Percentiles rank a stretch among this genome's conserved stretches.
phyloP scores from a whole-genome alignment of 2,888 invertebrate genomes.

The Meiosimyza platycephala region DNA sequence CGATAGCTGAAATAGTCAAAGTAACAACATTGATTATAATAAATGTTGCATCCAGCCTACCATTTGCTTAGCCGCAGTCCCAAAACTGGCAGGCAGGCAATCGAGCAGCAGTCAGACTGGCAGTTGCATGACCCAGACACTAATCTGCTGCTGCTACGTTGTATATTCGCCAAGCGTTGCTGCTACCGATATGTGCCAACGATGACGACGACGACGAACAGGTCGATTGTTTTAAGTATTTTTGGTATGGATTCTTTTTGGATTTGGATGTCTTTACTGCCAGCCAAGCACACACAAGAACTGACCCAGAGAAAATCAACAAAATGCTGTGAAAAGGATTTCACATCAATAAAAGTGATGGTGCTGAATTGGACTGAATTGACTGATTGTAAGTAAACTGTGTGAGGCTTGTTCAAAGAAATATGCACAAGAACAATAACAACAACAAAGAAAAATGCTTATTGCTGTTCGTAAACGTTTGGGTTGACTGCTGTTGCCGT shows the following conservation, averaged over 20 bases:
- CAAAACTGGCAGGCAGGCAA: not conserved
- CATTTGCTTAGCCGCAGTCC: not conserved
- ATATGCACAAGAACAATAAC: not conserved
- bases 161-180: slow-evolving; percentile 4
- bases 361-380: slow-evolving; percentile 1
- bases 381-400: not conserved
- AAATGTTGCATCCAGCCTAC: slow-evolving; percentile 28
- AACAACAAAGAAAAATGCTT: not conserved
- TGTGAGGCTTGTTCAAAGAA: slow-evolving; percentile 8
- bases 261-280: not conserved
- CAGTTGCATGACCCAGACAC: slow-evolving; percentile 31
- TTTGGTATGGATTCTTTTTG: not conserved
- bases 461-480: slow-evolving; percentile 23
- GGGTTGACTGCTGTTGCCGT: slow-evolving; percentile 26
- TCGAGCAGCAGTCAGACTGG: not conserved
- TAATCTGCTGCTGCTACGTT: slow-evolving; percentile 27
- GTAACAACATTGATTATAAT: slow-evolving; percentile 29
- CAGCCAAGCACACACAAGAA: not conserved
- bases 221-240: slow-evolving; percentile 22
- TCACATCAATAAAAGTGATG: slow-evolving; percentile 4
- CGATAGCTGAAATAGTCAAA: slow-evolving; percentile 16
- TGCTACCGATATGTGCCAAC: slow-evolving; percentile 20
- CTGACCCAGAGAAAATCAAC: slow-evolving; percentile 15
- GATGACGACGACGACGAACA: slow-evolving; percentile 1
- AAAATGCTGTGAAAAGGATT: slow-evolving; percentile 5